These are phyloP conservation scores for Onychomys leucogaster DNA, from an alignment of 2,797 vertebrate genomes.

Conservation along the genomic window DNA sequence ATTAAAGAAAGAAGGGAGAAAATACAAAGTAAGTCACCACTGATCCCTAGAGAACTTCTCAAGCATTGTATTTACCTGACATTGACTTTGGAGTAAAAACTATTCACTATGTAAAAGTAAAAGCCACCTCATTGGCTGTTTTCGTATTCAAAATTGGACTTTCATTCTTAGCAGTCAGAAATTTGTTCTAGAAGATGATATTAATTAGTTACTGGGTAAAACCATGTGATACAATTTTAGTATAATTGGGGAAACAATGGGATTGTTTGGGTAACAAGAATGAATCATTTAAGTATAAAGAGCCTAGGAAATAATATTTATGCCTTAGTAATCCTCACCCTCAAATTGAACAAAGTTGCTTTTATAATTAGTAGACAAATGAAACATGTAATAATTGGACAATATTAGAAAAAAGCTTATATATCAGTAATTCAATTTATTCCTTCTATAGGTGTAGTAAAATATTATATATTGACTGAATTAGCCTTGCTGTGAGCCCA, in stretches of 20 bases:
- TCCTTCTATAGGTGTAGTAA: not conserved
- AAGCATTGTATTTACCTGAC: slow-evolving; percentile 32
- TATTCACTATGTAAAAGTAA: not conserved
- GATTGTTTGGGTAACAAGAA: slow-evolving; percentile 8
- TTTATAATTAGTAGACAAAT: slow-evolving; percentile 31
- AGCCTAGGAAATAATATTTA: not conserved
- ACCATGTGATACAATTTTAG: not conserved
- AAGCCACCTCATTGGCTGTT: not conserved
- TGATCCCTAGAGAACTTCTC: not conserved
- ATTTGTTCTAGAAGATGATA: slow-evolving; percentile 21
- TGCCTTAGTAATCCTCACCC: not conserved
- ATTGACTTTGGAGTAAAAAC: slow-evolving; percentile 48
- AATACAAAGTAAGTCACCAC: not conserved
- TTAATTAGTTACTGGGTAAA: slow-evolving; percentile 57
- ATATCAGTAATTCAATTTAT: not conserved
- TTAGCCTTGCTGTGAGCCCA: not conserved
- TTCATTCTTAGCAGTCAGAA: slow-evolving; percentile 17
- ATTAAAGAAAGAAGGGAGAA: not conserved
- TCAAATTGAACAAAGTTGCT: not conserved
- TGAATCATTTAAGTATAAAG: not conserved
- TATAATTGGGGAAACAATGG: slow-evolving; percentile 26
- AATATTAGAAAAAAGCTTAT: not conserved
- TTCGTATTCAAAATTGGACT: slow-evolving; percentile 44
- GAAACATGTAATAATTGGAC: not conserved
- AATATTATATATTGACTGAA: not conserved